A percentile compares a stretch with the other conserved stretches of the same genome.
These are phyloP conservation scores for Alectoris magna DNA, from an alignment of 2,797 vertebrate species.

Conservation along the genomic window DNA sequence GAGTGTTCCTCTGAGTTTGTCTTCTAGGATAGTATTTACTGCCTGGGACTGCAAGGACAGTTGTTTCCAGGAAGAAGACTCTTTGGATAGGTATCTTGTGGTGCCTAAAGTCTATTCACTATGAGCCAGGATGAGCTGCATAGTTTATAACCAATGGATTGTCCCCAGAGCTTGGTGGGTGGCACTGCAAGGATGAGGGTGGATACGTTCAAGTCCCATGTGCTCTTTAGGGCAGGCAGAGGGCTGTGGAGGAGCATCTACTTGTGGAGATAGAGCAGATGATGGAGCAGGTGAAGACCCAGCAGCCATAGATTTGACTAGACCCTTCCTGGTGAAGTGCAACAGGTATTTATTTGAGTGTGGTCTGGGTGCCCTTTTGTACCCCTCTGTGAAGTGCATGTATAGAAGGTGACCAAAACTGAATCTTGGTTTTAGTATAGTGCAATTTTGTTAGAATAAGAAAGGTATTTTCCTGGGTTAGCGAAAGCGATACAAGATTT, in stretches of 20 bases:
- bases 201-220: background rate
- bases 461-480: background rate
- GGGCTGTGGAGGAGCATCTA: background rate
- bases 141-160: accelerated
- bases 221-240: background rate
- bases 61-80: background rate
- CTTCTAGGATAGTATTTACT: background rate
- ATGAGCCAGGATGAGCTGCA: accelerated
- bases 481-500: background rate
- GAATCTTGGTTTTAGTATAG: background rate
- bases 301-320: background rate
- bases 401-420: background rate
- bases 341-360: accelerated
- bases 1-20: background rate
- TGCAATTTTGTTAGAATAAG: background rate
- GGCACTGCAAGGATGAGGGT: background rate
- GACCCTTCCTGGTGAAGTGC: background rate
- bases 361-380: background rate
- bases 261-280: background rate
- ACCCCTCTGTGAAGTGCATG: background rate
- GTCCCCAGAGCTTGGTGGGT: accelerated
- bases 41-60: background rate
- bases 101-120: background rate
- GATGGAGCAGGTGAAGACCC: background rate
- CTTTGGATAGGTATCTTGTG: background rate